Evolutionary conservation across 2,797 vertebrate genomes (phyloP), one percentile per base, ranked within the genome.

Genomic region (Poeciliopsis paucimaculata): DNA sequence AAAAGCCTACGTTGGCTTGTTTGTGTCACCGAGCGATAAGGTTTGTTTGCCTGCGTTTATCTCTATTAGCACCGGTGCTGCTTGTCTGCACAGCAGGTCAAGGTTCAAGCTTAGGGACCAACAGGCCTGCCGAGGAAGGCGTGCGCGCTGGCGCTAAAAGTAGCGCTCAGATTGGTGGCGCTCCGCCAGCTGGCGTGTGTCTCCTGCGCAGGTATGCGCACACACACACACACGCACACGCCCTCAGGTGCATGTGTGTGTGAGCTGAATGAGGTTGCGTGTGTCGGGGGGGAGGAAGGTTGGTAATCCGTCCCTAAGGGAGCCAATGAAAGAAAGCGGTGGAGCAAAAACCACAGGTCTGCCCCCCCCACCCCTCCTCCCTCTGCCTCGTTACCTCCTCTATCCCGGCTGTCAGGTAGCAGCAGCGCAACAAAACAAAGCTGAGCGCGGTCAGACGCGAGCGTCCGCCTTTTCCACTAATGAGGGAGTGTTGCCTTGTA

Each of bases 391-490:
- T 92, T 93, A 94, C 90, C 89, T 91, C 87, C 87, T 73, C 87
- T 90, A 87, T 89, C 85, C 88, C 86, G 85, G 89, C 92, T 95
- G 94, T 95, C 96, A 95, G 94, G 91, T 91, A 91, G 91, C 77
- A 92, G 91, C 93, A 91, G 90, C 77, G 80, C 92, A 93, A 94
- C 90, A 86, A 91, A 92, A 91, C 95, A 92, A 93, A 93, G 91
- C 26, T 82, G 89, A 82, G 84, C 46, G 1, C 83, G 82, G 93
- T 93, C 91, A 84, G 88, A 93, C 89, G 84, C 82, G 36, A 82
- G 85, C 86, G 82, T 89, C 89, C 79, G 85, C 87, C 82, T 89
- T 84, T 77, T 91, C 75, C 89, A 73, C 93, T 88, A 93, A 95
- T 91, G 18, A 93, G 81, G 81, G 18, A 92, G 66, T 83, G 75